Evolutionary conservation across 2,113 vertebrate species (phyloP).

Genomic region (Machaerirhynchus nigripectus): DNA sequence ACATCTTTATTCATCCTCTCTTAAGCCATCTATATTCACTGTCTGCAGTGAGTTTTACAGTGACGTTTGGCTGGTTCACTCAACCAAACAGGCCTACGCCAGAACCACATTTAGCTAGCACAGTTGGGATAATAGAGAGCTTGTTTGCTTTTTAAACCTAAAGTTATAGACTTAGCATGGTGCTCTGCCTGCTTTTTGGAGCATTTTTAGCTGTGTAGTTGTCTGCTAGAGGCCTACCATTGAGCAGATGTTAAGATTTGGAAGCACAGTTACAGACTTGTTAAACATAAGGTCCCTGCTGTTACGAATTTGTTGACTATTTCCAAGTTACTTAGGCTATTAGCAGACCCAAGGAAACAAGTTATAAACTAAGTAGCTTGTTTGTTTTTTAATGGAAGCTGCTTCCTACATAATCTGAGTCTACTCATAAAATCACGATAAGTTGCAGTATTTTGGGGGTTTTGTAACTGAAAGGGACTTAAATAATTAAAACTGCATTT

Average conservation of each 20-base stretch:
- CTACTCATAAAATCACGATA: not conserved
- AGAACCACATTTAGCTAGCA: not conserved
- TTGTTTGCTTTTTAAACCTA: not conserved
- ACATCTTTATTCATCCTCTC: not conserved
- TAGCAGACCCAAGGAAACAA: not conserved
- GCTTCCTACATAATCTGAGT: not conserved
- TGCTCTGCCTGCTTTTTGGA: not conserved
- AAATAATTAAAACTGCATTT: not conserved
- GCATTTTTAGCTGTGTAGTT: not conserved
- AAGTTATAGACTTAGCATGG: not conserved
- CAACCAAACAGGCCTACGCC: not conserved
- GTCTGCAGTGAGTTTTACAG: not conserved
- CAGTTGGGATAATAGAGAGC: not conserved
- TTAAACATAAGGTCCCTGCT: not conserved
- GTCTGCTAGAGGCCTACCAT: not conserved
- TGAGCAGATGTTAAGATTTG: not conserved
- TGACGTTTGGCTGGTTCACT: not conserved
- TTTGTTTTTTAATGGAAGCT: not conserved
- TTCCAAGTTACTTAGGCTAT: not conserved
- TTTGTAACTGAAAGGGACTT: not conserved
- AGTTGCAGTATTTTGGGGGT: not conserved
- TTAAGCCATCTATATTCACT: not conserved
- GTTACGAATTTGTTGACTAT: not conserved
- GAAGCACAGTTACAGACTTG: not conserved
- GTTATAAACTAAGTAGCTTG: not conserved